A percentile compares a stretch with the other conserved stretches of the same genome.
Conservation (phyloP, 2,888 invertebrate genomes). For the Oxytorus armatus region DNA sequence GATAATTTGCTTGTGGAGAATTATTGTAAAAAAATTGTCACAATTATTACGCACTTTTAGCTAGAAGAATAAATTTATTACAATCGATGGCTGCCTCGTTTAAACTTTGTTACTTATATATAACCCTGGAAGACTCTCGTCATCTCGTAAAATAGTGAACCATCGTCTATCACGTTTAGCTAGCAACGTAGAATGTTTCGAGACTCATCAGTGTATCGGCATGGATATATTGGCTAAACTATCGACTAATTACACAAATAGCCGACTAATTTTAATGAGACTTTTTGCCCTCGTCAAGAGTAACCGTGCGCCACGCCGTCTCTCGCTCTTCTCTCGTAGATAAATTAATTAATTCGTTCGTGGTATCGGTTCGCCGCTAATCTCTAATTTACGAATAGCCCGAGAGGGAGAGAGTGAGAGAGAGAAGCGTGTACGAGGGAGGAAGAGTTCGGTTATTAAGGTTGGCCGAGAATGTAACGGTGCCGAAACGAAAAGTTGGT, state of each 20-base stretch:
- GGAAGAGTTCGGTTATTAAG: slow-evolving; percentile 61
- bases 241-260: slow-evolving; percentile 66
- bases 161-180: slow-evolving; percentile 20
- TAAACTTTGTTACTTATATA: slow-evolving; percentile 29
- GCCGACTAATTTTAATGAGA: slow-evolving; percentile 68
- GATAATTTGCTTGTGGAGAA: not conserved
- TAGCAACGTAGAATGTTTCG: slow-evolving; percentile 29
- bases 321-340: slow-evolving; percentile 52
- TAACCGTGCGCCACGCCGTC: slow-evolving; percentile 11
- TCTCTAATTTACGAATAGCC: slow-evolving; percentile 67
- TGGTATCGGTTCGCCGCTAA: slow-evolving; percentile 67
- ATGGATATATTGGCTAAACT: slow-evolving; percentile 55
- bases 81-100: slow-evolving; percentile 4
- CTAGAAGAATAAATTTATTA: not conserved
- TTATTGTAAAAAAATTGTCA: not conserved
- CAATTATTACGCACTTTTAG: not conserved
- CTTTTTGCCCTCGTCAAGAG: slow-evolving; percentile 58
- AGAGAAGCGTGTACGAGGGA: slow-evolving; percentile 40
- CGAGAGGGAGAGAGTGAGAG: slow-evolving; percentile 3
- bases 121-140: slow-evolving; percentile 21
- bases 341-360: slow-evolving; percentile 68
- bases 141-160: slow-evolving; percentile 17
- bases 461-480: slow-evolving; percentile 39
- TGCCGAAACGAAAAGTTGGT: slow-evolving; percentile 22
- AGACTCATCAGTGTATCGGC: slow-evolving; percentile 44